A percentile compares a stretch with the other conserved stretches of the same genome.
Conservation (phyloP, 1,140 invertebrate species). For the Drosophila quadrilineata region DNA sequence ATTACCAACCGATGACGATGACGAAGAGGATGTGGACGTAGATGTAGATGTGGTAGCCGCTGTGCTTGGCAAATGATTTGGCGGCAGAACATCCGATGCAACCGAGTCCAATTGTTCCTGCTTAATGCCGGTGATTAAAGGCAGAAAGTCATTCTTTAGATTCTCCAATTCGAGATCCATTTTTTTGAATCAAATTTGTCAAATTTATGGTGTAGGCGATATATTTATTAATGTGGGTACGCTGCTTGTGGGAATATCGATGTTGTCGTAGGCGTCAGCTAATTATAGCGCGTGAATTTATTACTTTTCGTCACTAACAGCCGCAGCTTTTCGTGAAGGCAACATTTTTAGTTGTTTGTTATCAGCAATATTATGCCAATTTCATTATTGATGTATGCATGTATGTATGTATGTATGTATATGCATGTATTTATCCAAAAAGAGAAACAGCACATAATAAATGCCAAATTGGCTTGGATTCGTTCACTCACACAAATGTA, state of each 20-base stretch:
- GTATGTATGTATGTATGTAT: no score
- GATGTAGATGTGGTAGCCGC: slow-evolving; percentile 67
- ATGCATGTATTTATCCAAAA: slow-evolving; percentile 13
- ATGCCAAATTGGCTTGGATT: slow-evolving; percentile 25
- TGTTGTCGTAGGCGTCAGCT: slow-evolving; percentile 5
- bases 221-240: not conserved
- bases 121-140: slow-evolving; percentile 71
- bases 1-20: slow-evolving; percentile 69
- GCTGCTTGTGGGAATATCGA: not conserved
- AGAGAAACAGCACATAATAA: slow-evolving; percentile 24
- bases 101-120: slow-evolving; percentile 75
- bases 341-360: slow-evolving; percentile 26
- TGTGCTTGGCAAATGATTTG: slow-evolving; percentile 48
- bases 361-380: slow-evolving; percentile 31
- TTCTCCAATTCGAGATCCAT: slow-evolving; percentile 80
- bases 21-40: slow-evolving; percentile 64
- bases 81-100: slow-evolving; percentile 54
- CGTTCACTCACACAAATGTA: slow-evolving; percentile 3
- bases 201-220: not conserved
- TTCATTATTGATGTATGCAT: no score
- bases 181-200: slow-evolving; percentile 17
- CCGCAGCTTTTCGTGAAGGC: slow-evolving; percentile 26
- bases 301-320: slow-evolving; percentile 22
- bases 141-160: slow-evolving; percentile 77
- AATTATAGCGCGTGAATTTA: slow-evolving; percentile 34